phyloP scores from a whole-genome alignment of 2,797 vertebrate species.

The Tympanoctomys barrerae region DNA sequence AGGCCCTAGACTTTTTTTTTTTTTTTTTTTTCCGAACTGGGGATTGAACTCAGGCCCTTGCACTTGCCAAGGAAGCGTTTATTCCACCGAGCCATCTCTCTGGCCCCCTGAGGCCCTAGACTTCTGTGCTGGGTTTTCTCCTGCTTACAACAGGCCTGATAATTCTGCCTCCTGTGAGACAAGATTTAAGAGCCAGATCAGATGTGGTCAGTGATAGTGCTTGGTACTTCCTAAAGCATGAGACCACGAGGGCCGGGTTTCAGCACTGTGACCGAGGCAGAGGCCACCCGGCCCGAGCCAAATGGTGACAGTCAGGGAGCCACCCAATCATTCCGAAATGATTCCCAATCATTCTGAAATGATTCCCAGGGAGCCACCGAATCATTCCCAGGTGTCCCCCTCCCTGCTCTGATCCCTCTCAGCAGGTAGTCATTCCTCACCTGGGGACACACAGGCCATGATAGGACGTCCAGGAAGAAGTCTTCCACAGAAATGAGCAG shows the following conservation, averaged over 20 bases:
- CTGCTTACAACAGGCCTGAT: neutral
- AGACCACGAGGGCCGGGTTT: neutral
- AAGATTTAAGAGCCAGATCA: conserved; percentile 1
- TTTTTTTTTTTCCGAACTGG: too few relatives aligned
- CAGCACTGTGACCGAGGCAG: neutral
- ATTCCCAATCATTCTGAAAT: neutral
- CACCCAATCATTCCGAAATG: neutral
- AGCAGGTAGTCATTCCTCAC: neutral
- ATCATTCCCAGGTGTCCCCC: neutral
- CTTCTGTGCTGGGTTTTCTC: neutral
- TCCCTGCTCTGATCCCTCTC: neutral
- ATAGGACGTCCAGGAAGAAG: neutral
- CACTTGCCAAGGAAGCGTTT: too few relatives aligned
- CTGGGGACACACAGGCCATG: neutral
- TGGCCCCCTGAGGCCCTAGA: too few relatives aligned
- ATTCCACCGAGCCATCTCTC: too few relatives aligned
- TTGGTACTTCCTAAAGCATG: neutral
- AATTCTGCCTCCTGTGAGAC: neutral
- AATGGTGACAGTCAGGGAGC: neutral
- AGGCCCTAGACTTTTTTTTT: neutral
- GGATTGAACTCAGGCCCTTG: too few relatives aligned
- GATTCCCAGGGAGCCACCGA: neutral
- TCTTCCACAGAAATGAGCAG: neutral
- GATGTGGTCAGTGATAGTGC: neutral
- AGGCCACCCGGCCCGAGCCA: neutral